Conservation (phyloP, 2,797 vertebrate genomes). For the Forpus xanthops region DNA sequence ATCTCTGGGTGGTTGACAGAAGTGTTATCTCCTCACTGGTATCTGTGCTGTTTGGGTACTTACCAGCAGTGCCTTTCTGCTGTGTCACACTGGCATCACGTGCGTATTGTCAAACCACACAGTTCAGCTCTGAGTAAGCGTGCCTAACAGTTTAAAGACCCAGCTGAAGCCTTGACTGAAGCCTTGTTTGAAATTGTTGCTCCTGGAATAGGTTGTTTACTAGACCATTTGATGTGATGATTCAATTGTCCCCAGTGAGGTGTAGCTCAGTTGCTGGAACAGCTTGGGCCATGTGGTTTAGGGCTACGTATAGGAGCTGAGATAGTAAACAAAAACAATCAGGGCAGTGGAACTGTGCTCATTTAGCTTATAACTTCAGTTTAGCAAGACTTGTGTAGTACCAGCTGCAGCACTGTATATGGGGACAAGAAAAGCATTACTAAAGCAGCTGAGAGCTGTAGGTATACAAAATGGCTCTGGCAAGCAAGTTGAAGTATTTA, state of each 20-base stretch:
- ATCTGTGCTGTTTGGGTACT: neutral
- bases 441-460: neutral
- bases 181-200: neutral
- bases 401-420: neutral
- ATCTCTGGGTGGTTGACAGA: neutral
- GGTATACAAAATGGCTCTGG: neutral
- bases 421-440: neutral
- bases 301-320: neutral
- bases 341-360: neutral
- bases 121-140: neutral
- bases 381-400: neutral
- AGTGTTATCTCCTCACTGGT: neutral
- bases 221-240: neutral
- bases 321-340: neutral
- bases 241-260: neutral
- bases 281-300: neutral
- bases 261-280: neutral
- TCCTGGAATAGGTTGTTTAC: neutral
- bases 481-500: neutral
- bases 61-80: neutral
- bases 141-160: neutral
- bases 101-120: rapidly evolving
- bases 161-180: neutral
- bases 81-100: rapidly evolving
- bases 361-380: neutral